phyloP scores from a whole-genome alignment of 2,113 vertebrate species.

The Phylloscopus whistleri region DNA sequence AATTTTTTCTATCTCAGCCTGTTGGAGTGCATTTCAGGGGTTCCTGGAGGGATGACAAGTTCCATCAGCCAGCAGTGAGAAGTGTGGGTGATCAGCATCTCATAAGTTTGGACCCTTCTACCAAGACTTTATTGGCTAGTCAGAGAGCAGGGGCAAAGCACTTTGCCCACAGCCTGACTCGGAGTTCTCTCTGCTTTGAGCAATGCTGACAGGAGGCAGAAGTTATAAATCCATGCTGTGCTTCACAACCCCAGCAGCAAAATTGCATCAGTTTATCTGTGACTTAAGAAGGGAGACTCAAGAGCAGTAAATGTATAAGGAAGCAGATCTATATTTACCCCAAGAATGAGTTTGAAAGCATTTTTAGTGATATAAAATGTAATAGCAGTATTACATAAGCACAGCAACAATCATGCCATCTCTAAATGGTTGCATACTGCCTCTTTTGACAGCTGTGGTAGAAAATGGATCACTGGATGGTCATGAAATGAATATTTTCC shows the following conservation, averaged over 20 bases:
- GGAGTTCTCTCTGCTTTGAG: background rate
- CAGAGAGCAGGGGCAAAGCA: background rate
- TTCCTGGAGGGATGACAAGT: background rate
- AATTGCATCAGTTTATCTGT: background rate
- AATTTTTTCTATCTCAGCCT: background rate
- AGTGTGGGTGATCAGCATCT: background rate
- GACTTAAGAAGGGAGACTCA: background rate
- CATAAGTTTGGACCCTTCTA: background rate
- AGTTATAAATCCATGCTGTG: background rate
- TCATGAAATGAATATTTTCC: slow-evolving; percentile 63
- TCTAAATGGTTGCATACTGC: slow-evolving; percentile 24
- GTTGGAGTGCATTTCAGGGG: background rate
- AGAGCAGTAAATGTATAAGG: background rate
- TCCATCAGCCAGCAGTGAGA: background rate
- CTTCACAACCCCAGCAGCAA: background rate
- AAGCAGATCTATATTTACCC: background rate
- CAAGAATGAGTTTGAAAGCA: background rate
- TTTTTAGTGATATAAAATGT: background rate
- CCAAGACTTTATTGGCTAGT: background rate
- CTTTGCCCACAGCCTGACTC: background rate
- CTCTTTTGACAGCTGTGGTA: slow-evolving; percentile 50
- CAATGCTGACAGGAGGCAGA: background rate
- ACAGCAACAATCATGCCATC: background rate
- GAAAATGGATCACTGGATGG: slow-evolving; percentile 58
- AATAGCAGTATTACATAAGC: slow-evolving; percentile 4